Percentiles rank a stretch among this genome's conserved stretches.
Evolutionary conservation across 2,797 vertebrate species (phyloP).

Genomic region (Acipenser transmontanus): DNA sequence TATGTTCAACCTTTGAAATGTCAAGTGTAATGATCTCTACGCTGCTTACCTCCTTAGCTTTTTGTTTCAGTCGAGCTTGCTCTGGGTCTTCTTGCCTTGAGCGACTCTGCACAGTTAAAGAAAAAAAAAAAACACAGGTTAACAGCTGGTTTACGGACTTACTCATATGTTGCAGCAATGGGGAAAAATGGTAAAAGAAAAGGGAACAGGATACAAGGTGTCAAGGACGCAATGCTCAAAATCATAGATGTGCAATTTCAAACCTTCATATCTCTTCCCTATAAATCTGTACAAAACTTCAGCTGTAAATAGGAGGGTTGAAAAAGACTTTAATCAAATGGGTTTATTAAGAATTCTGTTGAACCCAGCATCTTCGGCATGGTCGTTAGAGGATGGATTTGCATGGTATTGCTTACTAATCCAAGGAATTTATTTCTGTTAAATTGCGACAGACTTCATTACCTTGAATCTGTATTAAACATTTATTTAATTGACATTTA

Average conservation of each 20-base stretch:
- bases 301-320: constrained; percentile 64
- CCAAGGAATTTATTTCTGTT: no score
- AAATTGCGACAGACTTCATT: no score
- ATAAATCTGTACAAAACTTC: constrained; percentile 69
- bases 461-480: no score
- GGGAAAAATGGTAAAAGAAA: constrained; percentile 74
- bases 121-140: constrained; percentile 63
- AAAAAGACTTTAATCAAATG: constrained; percentile 65
- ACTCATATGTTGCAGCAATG: constrained; percentile 70
- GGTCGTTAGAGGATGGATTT: no score
- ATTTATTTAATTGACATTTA: no score
- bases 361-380: constrained; percentile 31
- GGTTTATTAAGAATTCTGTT: constrained; percentile 64
- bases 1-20: constrained; percentile 84
- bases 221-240: constrained; percentile 71
- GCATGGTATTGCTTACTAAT: no score
- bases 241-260: constrained; percentile 62
- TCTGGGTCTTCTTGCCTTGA: constrained; percentile 90
- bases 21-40: constrained; percentile 89
- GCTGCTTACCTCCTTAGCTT: constrained; percentile 86
- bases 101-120: constrained; percentile 70
- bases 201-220: constrained; percentile 68
- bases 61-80: constrained; percentile 85
- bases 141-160: constrained; percentile 84
- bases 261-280: constrained; percentile 59